phyloP scores from a whole-genome alignment of 2,797 vertebrate genomes.

The Poeciliopsis paucimaculata region DNA sequence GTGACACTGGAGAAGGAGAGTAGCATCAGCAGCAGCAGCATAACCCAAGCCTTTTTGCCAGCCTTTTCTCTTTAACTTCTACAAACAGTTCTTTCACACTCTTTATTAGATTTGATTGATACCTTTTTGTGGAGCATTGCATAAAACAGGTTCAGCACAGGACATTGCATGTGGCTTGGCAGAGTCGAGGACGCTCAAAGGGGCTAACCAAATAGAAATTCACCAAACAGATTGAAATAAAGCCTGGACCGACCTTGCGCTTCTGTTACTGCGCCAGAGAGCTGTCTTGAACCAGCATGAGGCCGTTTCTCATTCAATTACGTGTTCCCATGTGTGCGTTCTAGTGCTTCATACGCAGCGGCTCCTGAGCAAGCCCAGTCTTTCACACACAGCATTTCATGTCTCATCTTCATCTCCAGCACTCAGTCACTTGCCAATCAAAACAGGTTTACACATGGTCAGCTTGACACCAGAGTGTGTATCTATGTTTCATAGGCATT shows the following conservation, averaged over 20 bases:
- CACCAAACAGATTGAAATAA: constrained; percentile 57
- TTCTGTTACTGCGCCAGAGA: constrained; percentile 76
- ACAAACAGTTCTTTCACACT: constrained; percentile 73
- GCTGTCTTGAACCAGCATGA: constrained; percentile 69
- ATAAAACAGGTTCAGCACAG: constrained; percentile 70
- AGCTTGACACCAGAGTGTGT: constrained; percentile 28
- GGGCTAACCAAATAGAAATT: constrained; percentile 68
- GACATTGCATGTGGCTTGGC: constrained; percentile 74
- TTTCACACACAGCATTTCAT: constrained; percentile 70
- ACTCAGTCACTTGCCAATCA: constrained; percentile 59
- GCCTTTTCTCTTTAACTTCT: constrained; percentile 48
- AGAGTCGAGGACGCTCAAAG: constrained; percentile 39
- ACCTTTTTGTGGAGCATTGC: constrained; percentile 57
- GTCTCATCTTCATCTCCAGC: constrained; percentile 56
- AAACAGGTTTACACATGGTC: constrained; percentile 57
- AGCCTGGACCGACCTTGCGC: constrained; percentile 54
- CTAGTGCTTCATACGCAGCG: constrained; percentile 71
- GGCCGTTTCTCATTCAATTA: constrained; percentile 80
- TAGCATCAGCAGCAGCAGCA: constrained; percentile 51
- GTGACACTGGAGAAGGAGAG: constrained; percentile 47
- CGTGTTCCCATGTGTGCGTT: constrained; percentile 76
- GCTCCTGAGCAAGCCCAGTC: constrained; percentile 69
- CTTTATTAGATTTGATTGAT: constrained; percentile 72
- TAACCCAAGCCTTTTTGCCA: constrained; percentile 46
- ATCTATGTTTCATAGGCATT: constrained; percentile 32